Evolutionary conservation across 2,797 vertebrate genomes (phyloP).

Genomic region (Acanthornis magna): DNA sequence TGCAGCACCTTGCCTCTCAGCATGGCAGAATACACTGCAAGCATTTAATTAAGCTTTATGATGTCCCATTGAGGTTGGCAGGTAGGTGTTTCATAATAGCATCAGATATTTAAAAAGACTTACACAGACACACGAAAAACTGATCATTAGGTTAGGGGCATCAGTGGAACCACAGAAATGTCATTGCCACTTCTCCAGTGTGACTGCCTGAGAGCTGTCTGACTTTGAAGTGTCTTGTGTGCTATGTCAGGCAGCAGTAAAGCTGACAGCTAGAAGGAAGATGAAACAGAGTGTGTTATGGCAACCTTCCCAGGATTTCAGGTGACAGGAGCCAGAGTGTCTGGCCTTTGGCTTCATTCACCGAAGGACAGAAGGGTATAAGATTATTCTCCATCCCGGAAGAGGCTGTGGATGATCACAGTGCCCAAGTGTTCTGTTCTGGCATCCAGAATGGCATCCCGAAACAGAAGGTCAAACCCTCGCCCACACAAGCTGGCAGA

Average conservation of each 20-base stretch:
- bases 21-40: background rate
- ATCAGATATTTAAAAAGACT: background rate
- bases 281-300: background rate
- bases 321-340: background rate
- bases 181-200: background rate
- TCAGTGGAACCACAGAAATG: background rate
- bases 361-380: background rate
- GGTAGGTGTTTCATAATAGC: background rate
- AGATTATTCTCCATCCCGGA: background rate
- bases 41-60: slow-evolving; percentile 22
- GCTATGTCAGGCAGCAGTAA: background rate
- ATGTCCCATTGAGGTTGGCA: background rate
- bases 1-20: background rate
- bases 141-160: background rate
- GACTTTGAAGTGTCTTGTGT: background rate
- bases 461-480: slow-evolving; percentile 19
- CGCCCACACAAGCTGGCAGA: background rate
- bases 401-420: background rate
- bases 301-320: slow-evolving; percentile 34
- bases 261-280: background rate
- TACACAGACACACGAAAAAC: background rate
- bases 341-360: background rate
- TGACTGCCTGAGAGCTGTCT: background rate
- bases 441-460: background rate
- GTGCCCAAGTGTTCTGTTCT: background rate